A percentile compares a stretch with the other conserved stretches of the same genome.
Conservation (phyloP, 53 echinoderm and acorn worm genomes). For the Mesocentrotus franciscanus region DNA sequence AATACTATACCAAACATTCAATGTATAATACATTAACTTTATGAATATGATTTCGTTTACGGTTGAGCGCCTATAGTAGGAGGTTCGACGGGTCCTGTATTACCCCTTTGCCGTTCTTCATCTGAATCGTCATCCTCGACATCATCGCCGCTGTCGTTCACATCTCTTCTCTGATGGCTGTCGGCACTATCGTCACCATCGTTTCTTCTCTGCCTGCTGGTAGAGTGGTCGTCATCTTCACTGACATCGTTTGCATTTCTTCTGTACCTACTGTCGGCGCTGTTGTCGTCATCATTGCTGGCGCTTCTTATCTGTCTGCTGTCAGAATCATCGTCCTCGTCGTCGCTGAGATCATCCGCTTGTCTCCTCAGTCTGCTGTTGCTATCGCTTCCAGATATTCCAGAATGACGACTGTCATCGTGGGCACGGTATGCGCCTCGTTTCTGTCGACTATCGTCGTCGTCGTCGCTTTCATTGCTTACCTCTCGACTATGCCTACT, state of each 20-base stretch:
- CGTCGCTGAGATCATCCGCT: not conserved
- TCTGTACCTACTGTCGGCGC: not conserved
- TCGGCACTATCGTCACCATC: not conserved
- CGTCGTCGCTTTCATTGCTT: not conserved
- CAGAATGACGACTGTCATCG: not conserved
- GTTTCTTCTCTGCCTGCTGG: not conserved
- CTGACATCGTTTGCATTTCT: not conserved
- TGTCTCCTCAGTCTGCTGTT: constrained; percentile 1
- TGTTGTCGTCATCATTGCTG: not conserved
- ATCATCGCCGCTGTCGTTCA: not conserved
- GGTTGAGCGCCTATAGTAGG: not conserved
- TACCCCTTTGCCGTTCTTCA: not conserved
- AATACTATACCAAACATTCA: no score
- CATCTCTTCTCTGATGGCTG: not conserved
- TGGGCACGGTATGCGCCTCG: not conserved
- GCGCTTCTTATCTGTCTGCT: not conserved
- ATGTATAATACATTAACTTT: no score
- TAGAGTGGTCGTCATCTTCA: not conserved
- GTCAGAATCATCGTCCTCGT: not conserved
- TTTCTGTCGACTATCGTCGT: not conserved
- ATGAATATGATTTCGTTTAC: not conserved
- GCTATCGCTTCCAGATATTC: not conserved
- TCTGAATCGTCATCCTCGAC: not conserved
- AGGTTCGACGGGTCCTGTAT: not conserved
- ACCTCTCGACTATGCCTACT: not conserved